Evolutionary conservation across 2,113 vertebrate genomes (phyloP), one percentile per base, ranked within the genome.

Genomic region (Phalacrocorax brasilianus): DNA sequence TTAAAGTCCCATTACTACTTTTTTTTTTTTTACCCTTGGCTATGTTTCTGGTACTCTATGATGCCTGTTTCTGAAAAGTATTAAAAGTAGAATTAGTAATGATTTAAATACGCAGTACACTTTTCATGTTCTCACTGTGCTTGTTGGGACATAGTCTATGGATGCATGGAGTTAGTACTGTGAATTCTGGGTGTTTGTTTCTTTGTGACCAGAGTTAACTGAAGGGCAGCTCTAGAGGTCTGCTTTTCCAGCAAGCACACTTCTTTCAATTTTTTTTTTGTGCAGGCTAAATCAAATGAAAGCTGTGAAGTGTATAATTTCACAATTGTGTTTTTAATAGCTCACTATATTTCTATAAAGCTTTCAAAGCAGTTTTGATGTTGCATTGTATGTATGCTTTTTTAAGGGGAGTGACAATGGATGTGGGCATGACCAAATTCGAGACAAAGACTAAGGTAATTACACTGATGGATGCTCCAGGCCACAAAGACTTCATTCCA

Each of bases 361-460:
- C 76, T 91, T 81, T 90, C 26, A 42, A 88, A 89, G 38, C 26
- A 16, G 19, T 85, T 92, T 42, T 82, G 82, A 86, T 59, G 14
- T n/a, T 86, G 11, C 0, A 0, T 80, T 96, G 17, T 10, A 44
- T 80, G 14, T 95, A 10, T 97, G 35, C 85, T 97, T 95, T 91
- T 98, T 96, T 78, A 97, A 99, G 99, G 98, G 99, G 99, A 74
- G 99, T 99, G 88, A 99, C 99, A 21, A 99, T 99, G 99, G 99
- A 99, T 97, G 99, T 99, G 65, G 99, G 99, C 62, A 99, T 99
- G 99, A 99, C 99, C 53, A 99, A 99, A 97, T 99, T 99, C 65
- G 99, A 99, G 98, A 99, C 99, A 3, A 96, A 97, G 63, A 99
- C 99, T 68, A 99, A 99, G 98, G 97, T 99, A 81, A 99, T 99